Evolutionary conservation across 2,888 invertebrate species (phyloP).

Genomic region (Athrips mouffetella): DNA sequence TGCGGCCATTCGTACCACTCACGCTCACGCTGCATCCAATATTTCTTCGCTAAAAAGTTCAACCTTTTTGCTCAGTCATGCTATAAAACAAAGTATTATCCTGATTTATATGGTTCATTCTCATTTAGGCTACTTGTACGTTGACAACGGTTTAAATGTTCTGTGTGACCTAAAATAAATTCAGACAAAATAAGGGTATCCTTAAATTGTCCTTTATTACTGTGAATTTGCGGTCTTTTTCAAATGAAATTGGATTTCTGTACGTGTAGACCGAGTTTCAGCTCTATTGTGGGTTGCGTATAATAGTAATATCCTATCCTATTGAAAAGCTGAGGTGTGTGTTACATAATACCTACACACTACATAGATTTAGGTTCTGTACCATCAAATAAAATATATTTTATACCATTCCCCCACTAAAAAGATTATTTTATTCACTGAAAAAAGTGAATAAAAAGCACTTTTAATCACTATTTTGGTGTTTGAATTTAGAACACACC

Average conservation of each 20-base stretch:
- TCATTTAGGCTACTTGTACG: not conserved
- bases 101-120: no score
- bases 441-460: no score
- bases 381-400: no score
- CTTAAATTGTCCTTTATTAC: not conserved
- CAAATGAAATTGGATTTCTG: not conserved
- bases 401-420: no score
- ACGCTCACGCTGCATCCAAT: conserved; percentile 14
- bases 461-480: no score
- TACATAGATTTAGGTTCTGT: no score
- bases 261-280: not conserved
- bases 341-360: no score
- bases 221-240: not conserved
- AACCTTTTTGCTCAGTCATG: not conserved
- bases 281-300: no score
- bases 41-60: not conserved
- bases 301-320: no score
- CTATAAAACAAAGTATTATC: not conserved
- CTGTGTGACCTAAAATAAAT: not conserved
- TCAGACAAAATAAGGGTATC: not conserved
- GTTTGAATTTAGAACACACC: no score
- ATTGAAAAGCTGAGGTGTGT: no score
- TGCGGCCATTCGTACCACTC: conserved; percentile 28
- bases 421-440: no score
- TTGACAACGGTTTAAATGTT: not conserved